Evolutionary conservation across 2,797 vertebrate genomes (phyloP).

Genomic region (Pangasius sanitwongsei): DNA sequence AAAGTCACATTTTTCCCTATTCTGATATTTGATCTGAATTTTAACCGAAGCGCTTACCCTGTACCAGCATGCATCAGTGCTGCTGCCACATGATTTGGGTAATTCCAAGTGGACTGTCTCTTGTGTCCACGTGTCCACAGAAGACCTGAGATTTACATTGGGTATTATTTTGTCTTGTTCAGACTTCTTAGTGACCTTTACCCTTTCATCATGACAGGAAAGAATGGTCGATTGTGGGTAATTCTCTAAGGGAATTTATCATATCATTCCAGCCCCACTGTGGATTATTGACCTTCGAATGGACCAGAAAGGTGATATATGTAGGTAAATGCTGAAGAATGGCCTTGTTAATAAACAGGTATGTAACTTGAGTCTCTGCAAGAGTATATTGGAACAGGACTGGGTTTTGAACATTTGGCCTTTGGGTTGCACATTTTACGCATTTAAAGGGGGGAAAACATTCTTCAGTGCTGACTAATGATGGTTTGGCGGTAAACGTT

Average conservation of each 20-base stretch:
- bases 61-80: neutral
- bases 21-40: no score
- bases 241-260: constrained; percentile 19
- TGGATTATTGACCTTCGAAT: constrained; percentile 15
- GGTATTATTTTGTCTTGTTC: neutral
- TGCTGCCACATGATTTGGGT: neutral
- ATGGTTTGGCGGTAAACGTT: constrained; percentile 43
- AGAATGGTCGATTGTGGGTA: neutral
- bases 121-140: neutral
- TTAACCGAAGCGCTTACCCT: neutral
- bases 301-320: constrained; percentile 21
- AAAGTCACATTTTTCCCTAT: no score
- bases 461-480: constrained; percentile 48
- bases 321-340: constrained; percentile 6
- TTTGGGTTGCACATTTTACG: constrained; percentile 39
- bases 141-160: neutral
- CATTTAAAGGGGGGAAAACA: constrained; percentile 40
- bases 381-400: constrained; percentile 23
- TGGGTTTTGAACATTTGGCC: constrained; percentile 27
- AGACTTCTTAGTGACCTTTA: constrained; percentile 19
- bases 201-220: constrained; percentile 1
- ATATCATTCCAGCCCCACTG: neutral
- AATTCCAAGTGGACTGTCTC: neutral
- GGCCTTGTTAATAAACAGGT: constrained; percentile 31
- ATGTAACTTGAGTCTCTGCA: constrained; percentile 23